These are phyloP conservation scores for Actinia equina DNA, from an alignment of 64 coral and sea anemone genomes.

Conservation along the genomic window DNA sequence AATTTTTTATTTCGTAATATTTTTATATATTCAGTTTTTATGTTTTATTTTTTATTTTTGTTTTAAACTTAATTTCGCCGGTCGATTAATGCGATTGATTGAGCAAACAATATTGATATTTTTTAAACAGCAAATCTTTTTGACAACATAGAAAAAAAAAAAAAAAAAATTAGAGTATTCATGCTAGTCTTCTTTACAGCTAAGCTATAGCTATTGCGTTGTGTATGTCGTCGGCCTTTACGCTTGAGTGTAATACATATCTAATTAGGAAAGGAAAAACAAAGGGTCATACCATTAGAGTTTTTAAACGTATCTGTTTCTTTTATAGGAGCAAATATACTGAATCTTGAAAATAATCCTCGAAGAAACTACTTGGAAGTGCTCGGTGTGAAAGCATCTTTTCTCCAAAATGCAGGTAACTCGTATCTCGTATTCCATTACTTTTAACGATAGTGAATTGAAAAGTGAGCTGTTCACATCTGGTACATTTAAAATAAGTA, in stretches of 20 bases:
- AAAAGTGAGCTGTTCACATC: not conserved
- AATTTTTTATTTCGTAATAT: no score
- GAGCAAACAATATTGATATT: no score
- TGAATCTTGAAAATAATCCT: not conserved
- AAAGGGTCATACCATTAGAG: not conserved
- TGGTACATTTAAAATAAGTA: not conserved
- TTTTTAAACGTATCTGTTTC: not conserved
- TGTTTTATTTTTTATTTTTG: no score
- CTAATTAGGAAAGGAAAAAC: not conserved
- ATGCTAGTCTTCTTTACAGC: no score
- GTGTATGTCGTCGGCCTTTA: conserved; percentile 3
- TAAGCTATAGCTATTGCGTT: not conserved
- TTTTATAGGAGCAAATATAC: conserved; percentile 1
- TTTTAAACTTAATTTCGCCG: no score
- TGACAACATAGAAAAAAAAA: no score
- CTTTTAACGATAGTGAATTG: not conserved
- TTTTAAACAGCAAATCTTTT: no score
- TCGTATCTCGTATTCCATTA: not conserved
- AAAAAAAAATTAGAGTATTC: no score
- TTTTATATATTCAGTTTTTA: no score
- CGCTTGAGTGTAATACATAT: not conserved
- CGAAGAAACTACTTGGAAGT: not conserved
- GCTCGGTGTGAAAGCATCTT: not conserved
- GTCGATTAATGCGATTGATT: no score
- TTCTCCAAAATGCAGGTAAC: not conserved